These are phyloP conservation scores for Dromiciops gliroides DNA, from an alignment of 2,113 vertebrate species.

Conservation along the genomic window DNA sequence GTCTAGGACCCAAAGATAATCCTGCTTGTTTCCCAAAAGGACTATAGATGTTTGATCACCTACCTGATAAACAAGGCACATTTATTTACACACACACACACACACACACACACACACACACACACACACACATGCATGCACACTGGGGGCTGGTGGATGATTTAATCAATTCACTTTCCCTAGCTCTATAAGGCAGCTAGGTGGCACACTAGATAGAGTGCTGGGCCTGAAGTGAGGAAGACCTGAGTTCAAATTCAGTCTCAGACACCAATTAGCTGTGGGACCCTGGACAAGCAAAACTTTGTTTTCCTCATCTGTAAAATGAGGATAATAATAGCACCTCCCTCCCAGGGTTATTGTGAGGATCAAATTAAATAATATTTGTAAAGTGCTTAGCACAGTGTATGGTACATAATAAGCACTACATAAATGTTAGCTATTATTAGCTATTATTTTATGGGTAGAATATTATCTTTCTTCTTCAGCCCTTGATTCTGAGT, in stretches of 20 bases:
- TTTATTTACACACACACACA: neutral
- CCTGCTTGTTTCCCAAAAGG: conserved; percentile 1
- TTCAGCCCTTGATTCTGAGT: neutral
- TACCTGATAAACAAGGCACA: conserved; percentile 32
- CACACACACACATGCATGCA: neutral
- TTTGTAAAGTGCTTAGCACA: neutral
- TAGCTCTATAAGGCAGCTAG: neutral
- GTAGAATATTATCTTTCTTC: conserved; percentile 7
- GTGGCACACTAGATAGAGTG: neutral
- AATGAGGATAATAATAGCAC: neutral
- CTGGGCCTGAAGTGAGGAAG: neutral
- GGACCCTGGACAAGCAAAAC: neutral
- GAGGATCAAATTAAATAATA: neutral
- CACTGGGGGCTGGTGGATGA: no score
- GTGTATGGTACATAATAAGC: neutral
- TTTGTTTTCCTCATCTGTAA: neutral
- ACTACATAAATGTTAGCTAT: neutral
- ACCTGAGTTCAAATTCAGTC: neutral
- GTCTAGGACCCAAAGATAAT: neutral
- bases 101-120: neutral
- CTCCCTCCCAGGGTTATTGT: neutral
- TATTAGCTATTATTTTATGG: neutral
- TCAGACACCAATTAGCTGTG: neutral
- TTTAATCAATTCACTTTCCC: neutral
- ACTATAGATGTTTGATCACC: conserved; percentile 9